Evolutionary conservation across 2,797 vertebrate species (phyloP), one percentile per base, ranked within the genome.

Genomic region (Hypotaenidia philippensis): DNA sequence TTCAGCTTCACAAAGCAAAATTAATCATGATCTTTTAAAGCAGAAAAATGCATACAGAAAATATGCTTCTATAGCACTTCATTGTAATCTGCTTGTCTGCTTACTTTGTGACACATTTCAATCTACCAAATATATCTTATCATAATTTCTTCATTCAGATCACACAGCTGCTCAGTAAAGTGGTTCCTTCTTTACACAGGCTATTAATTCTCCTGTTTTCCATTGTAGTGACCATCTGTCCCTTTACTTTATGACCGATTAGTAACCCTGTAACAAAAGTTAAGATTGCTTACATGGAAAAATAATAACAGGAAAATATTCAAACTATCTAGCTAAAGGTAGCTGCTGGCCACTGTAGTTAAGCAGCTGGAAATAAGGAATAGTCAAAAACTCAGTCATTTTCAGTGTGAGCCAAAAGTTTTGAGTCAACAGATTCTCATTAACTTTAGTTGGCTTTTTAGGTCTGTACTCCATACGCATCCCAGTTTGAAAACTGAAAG

Each of bases 291-390:
- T 74, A 66, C 19, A 36, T 40, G 53, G 61, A 80, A 95, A 92
- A 93, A 84, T 64, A 90, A 59, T 63, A 84, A 40, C 36, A 92
- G 44, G 79, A 81, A 70, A 29, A 3, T 41, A 69, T 68, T 75
- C 49, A 69, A 81, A 55, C 5, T 61, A 64, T 47, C 23, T 66
- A 88, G 20, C n/a, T 95, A 68, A 88, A 83, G 57, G 90, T 90
- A 71, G 52, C 26, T 87, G 19, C 59, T 89, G 87, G 90, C 38
- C 57, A 61, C 53, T 66, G 4, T 4, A 82, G 26, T 57, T 64
- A 77, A 80, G 64, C 71, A 91, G 49, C 44, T 95, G 78, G 81
- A 94, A 89, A 71, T 49, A 95, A 85, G 61, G 19, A 55, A 32
- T 21, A 89, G 18, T 47, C 45, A 47, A 47, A 47, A 47, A 38